Conservation (phyloP, 92 coral and sea anemone species). For the Actinernus sp. region DNA sequence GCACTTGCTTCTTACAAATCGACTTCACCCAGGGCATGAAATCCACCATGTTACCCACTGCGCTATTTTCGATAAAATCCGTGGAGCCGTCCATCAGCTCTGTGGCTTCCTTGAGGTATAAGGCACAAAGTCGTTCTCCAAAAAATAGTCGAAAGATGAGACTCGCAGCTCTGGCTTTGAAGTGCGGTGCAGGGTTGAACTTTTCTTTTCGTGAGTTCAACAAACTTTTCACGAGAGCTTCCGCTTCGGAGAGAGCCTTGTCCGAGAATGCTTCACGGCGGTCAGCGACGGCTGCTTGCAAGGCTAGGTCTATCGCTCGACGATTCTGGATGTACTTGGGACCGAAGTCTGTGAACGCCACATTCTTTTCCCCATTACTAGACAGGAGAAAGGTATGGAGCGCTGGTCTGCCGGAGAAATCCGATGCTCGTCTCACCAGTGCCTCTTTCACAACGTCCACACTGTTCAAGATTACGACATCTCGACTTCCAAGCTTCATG, state of each 20-base stretch:
- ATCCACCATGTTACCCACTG: conserved; percentile 88
- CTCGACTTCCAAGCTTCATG: conserved; percentile 89
- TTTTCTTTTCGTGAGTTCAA: conserved; percentile 62
- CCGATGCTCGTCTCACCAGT: conserved; percentile 81
- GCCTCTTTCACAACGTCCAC: conserved; percentile 93
- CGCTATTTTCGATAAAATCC: conserved; percentile 87
- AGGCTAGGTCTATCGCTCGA: conserved; percentile 86
- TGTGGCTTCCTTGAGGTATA: conserved; percentile 71
- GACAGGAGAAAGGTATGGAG: conserved; percentile 81
- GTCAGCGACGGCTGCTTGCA: conserved; percentile 76
- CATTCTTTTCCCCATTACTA: conserved; percentile 85
- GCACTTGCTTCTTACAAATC: conserved; percentile 71
- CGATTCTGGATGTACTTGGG: conserved; percentile 81
- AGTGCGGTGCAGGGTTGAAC: conserved; percentile 78
- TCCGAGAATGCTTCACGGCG: conserved; percentile 66
- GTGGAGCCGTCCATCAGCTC: conserved; percentile 83
- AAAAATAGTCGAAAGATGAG: conserved; percentile 77
- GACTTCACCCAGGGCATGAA: conserved; percentile 96
- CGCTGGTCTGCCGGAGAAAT: conserved; percentile 96
- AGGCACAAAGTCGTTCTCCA: conserved; percentile 76
- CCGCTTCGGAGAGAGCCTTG: conserved; percentile 64
- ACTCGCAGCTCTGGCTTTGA: conserved; percentile 66
- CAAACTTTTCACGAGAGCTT: conserved; percentile 67
- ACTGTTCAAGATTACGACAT: conserved; percentile 88
- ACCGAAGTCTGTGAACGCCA: conserved; percentile 90